Evolutionary conservation across 2,888 invertebrate genomes (phyloP).

Genomic region (Myopa testacea): DNA sequence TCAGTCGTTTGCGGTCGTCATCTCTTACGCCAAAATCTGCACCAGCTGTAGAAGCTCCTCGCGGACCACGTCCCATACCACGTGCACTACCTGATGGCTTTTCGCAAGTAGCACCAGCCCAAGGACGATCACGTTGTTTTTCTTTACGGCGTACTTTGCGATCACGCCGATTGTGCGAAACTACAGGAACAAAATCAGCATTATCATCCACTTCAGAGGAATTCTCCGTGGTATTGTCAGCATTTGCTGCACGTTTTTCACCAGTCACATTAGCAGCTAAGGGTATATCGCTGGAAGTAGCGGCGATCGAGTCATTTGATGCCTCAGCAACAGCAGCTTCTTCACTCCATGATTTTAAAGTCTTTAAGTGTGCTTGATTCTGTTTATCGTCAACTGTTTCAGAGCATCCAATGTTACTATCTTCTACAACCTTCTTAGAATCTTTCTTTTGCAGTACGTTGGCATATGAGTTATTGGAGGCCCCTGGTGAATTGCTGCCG

Average conservation of each 20-base stretch:
- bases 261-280: slow-evolving; percentile 58
- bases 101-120: slow-evolving; percentile 44
- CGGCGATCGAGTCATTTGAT: slow-evolving; percentile 46
- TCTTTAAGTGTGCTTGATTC: slow-evolving; percentile 61
- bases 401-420: slow-evolving; percentile 33
- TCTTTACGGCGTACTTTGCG: slow-evolving; percentile 67
- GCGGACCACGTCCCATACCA: slow-evolving; percentile 36
- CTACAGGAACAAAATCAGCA: slow-evolving; percentile 66
- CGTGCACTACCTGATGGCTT: slow-evolving; percentile 45
- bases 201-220: slow-evolving; percentile 67
- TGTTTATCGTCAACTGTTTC: slow-evolving; percentile 54
- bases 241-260: slow-evolving; percentile 63
- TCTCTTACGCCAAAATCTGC: slow-evolving; percentile 42
- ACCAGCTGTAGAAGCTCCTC: slow-evolving; percentile 21
- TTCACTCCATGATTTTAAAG: slow-evolving; percentile 65
- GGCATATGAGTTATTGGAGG: slow-evolving; percentile 77
- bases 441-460: slow-evolving; percentile 73
- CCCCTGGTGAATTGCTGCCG: slow-evolving; percentile 70
- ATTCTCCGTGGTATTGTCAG: slow-evolving; percentile 63
- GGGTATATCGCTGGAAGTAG: slow-evolving; percentile 16
- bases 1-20: slow-evolving; percentile 53
- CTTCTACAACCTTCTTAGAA: slow-evolving; percentile 51
- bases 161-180: slow-evolving; percentile 67
- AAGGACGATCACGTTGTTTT: slow-evolving; percentile 58
- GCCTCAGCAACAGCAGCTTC: slow-evolving; percentile 60